Evolutionary conservation across 2,113 vertebrate genomes (phyloP), one percentile per base, ranked within the genome.

Genomic region (Calonectris borealis): DNA sequence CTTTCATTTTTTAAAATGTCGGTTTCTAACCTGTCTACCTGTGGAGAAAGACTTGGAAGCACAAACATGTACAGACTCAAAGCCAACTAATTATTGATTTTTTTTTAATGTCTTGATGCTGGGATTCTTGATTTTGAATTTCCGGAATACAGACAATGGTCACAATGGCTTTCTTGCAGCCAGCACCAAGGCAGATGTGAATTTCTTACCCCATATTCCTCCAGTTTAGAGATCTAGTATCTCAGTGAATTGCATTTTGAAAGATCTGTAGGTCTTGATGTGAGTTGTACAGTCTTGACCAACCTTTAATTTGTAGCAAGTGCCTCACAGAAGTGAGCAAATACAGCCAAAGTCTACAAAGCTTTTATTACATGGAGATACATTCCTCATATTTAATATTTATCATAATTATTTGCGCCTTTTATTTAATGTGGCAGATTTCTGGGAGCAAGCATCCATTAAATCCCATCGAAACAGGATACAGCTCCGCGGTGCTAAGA

Each of bases 1-100:
- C 81, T 94, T 93, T 90, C 77, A 73, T 94, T 93, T 97, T 96
- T 86, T 73, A 44, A 95, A 93, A 82, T 76, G 73, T 86, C 55
- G 71, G 58, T 78, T 91, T 87, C 86, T 71, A 90, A 87, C 84
- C 57, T 58, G 52, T 79, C 61, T 85, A 52, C 86, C 38, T 57
- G 32, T 58, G 51, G 40, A 95, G 86, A 87, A 94, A 89, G 42
- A 61, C 8, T 32, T 77, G 62, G 57, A 94, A 89, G 51, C 61
- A 91, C 66, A 86, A 91, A 92, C 40, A 85, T 10, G 3, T 44
- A 61, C 34, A 76, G 36, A 75, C 48, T 68, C 38, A 68, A 90
- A 84, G 40, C 17, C 72, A 96, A 73, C 21, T 73, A 73, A 62
- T 87, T 79, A 84, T 29, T 75, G 66, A 48, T 44, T 36, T 25